phyloP scores from a whole-genome alignment of 2,888 invertebrate species.

The Coleophora deauratella region DNA sequence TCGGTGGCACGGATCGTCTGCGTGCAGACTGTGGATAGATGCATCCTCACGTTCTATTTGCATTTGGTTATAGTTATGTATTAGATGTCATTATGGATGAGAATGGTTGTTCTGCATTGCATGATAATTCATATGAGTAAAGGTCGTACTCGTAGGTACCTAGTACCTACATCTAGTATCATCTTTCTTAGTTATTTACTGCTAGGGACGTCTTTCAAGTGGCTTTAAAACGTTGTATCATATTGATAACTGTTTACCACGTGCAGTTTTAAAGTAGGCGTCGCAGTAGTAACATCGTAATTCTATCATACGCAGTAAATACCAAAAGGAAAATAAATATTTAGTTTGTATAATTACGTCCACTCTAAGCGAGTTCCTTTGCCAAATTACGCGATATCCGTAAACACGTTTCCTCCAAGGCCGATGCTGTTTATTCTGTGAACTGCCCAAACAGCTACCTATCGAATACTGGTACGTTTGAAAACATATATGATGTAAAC shows the following conservation, averaged over 20 bases:
- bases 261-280: too few species aligned
- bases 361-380: slow-evolving; percentile 35
- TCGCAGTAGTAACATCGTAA: too few species aligned
- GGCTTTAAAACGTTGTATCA: too few species aligned
- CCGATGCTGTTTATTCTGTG: slow-evolving; percentile 47
- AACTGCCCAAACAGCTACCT: slow-evolving; percentile 26
- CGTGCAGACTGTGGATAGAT: slow-evolving; percentile 36
- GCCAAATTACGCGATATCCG: slow-evolving; percentile 50
- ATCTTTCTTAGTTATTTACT: too few species aligned
- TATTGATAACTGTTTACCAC: too few species aligned
- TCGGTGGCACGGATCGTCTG: slow-evolving; percentile 46
- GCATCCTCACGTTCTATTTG: slow-evolving; percentile 63
- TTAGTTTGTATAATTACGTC: slow-evolving; percentile 6
- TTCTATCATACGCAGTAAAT: too few species aligned
- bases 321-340: not conserved
- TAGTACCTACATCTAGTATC: too few species aligned
- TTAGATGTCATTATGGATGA: slow-evolving; percentile 13
- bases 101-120: not conserved
- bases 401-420: slow-evolving; percentile 57
- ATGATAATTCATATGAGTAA: too few species aligned
- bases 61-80: slow-evolving; percentile 35
- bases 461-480: slow-evolving; percentile 15
- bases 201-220: too few species aligned
- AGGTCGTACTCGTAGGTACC: too few species aligned
- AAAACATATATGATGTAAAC: too few species aligned